Evolutionary conservation across 2,113 vertebrate genomes (phyloP).

Genomic region (Neodontobutis hainanensis): DNA sequence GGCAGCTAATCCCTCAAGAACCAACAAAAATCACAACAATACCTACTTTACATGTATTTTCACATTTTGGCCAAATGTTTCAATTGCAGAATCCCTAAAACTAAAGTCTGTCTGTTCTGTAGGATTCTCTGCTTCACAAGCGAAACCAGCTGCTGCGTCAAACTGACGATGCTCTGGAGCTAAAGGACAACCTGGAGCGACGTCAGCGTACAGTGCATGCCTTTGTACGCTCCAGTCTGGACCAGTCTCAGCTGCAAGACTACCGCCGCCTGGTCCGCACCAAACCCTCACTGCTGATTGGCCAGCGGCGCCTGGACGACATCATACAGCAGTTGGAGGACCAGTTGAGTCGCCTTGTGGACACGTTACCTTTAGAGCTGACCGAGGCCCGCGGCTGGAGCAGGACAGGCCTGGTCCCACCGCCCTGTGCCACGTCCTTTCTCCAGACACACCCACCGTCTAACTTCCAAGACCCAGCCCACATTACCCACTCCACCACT

Average conservation of each 20-base stretch:
- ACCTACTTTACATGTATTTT: too few species aligned
- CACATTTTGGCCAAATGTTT: too few species aligned
- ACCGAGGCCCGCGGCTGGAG: constrained; percentile 36
- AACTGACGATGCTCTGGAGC: constrained; percentile 91
- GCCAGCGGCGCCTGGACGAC: constrained; percentile 91
- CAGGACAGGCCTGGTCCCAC: not conserved
- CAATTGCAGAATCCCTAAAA: not conserved
- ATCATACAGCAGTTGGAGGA: constrained; percentile 89
- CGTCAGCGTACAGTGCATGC: constrained; percentile 86
- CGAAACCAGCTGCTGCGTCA: constrained; percentile 87
- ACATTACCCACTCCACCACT: constrained; percentile 22
- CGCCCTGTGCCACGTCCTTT: constrained; percentile 14
- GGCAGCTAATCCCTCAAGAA: too few species aligned
- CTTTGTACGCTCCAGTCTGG: constrained; percentile 87
- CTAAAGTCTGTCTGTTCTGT: not conserved
- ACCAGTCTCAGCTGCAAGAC: constrained; percentile 82
- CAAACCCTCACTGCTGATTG: constrained; percentile 90
- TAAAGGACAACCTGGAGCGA: constrained; percentile 96
- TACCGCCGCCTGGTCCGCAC: constrained; percentile 88
- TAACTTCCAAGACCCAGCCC: constrained; percentile 41
- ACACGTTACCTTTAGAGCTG: constrained; percentile 79
- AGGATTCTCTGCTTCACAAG: constrained; percentile 89
- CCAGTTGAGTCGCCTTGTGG: constrained; percentile 84
- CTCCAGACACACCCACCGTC: constrained; percentile 20
- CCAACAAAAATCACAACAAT: too few species aligned